phyloP scores from a whole-genome alignment of 2,888 invertebrate genomes.

The Netelia fuscicornis region DNA sequence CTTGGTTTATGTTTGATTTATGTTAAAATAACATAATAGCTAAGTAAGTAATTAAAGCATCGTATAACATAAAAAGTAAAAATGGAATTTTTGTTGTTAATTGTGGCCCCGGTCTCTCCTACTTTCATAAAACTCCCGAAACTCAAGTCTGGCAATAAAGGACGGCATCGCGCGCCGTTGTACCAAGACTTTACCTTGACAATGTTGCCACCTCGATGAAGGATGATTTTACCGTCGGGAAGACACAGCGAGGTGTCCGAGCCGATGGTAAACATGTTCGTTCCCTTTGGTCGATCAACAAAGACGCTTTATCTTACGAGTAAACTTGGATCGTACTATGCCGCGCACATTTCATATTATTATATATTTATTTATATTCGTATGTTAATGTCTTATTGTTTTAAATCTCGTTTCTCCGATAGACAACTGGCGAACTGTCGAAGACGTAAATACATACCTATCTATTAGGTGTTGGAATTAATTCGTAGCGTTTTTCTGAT shows the following conservation, averaged over 20 bases:
- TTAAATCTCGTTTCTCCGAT: background rate
- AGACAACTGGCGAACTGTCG: no score
- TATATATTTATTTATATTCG: background rate
- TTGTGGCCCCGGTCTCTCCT: no score
- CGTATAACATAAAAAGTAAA: no score
- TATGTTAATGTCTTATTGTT: background rate
- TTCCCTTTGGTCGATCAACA: constrained; percentile 30
- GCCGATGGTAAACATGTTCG: constrained; percentile 64
- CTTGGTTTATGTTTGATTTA: no score
- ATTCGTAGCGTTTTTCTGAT: no score
- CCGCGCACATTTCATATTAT: background rate
- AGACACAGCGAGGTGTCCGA: constrained; percentile 60
- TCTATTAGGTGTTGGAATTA: no score
- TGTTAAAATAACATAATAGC: no score
- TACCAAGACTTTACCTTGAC: constrained; percentile 69
- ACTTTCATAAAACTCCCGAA: no score
- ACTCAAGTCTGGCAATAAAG: background rate
- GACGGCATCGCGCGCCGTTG: background rate
- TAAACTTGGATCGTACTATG: background rate
- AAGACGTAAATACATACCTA: no score
- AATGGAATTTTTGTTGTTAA: no score
- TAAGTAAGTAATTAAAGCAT: no score
- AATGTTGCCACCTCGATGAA: constrained; percentile 72
- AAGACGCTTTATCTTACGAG: constrained; percentile 7
- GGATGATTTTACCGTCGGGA: constrained; percentile 65